Base-by-base conservation (phyloP, 2,888 invertebrate species). In the Tigriopus californicus region DNA sequence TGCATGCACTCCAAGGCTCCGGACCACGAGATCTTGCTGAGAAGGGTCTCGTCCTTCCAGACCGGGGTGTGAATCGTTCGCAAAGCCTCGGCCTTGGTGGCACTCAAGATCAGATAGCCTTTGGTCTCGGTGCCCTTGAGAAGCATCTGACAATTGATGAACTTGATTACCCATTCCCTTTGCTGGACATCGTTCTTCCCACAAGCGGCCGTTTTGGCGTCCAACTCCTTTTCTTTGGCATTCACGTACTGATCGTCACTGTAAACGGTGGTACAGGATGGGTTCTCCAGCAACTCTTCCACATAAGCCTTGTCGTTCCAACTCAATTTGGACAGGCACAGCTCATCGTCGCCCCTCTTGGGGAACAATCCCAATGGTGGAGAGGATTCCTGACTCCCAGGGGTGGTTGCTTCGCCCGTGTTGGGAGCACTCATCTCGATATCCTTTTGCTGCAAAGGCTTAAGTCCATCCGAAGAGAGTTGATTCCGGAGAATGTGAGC, bases 1-100 rank as follows among this genome's bases (percentile, higher is more conserved):
- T 97, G 97, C 91, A 98, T 92, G 72, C 95, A 92, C 68, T 89
- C 87, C 12, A 98, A 75, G 58, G 86, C 82, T 20, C 95, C 95
- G 63, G 86, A 82, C 94, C 97, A 97, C 0, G 95, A 91, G 1
- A 86, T 85, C 73, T 97, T 97, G 40, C 86, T 81, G n/a, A 91
- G 84, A 2, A 90, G 74, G 11, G 86, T 85, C 56, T 85, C 76
- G 66, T 86, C 83, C 60, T 82, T 80, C 90, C 90, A 91, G 0
- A 87, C 84, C 0, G 95, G 89, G 59, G 84, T 79, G 70, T 91
- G 89, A 46, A 84, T 78, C 59, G 87, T 78, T 70, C 95, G 94
- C 1, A 89, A 74, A 64, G 98, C 89, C 73, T 91, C 88, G 0
- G 97, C 91, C 66, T 92, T 88, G 12, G 94, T 92, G 1, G 97